Evolutionary conservation across 2,113 vertebrate genomes (phyloP), one percentile per base, ranked within the genome.

Genomic region (Oenanthe melanoleuca): DNA sequence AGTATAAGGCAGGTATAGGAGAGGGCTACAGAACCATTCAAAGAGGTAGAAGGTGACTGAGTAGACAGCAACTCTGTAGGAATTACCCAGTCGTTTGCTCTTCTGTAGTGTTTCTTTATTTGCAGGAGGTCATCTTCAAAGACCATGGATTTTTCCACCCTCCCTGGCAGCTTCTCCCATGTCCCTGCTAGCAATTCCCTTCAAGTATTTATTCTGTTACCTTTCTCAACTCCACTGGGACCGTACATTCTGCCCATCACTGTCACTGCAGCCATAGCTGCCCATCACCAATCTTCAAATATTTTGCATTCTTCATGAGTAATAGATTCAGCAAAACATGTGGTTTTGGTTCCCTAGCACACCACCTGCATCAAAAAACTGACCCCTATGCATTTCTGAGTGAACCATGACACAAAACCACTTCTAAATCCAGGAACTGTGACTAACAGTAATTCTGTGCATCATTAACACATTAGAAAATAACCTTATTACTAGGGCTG

Each of bases 341-440:
- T 25, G 5, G 34, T 50, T 78, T 63, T 63, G 10, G 23, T 87
- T 24, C 19, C 22, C 61, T 55, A 72, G n/a, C 33, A 79, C 0
- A 3, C 31, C 28, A 82, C 8, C 28, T 72, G n/a, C 50, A 19
- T 65, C 49, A 93, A 65, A 91, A 85, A 82, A 14, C 3, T 21
- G 34, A 93, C 70, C 31, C 23, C 6, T 49, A 33, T 0, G 3
- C 16, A 69, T 11, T 61, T 47, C n/a, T 77, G 37, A 53, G 77
- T 72, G 15, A 88, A 15, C 49, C 19, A 13, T 40, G 61, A 89
- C 77, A 93, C 19, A 91, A 57, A 91, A 5, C 1, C 44, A 63
- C 28, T 80, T 88, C 65, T 86, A 87, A 75, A 95, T 74, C 10
- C 55, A 89, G 45, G 20, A 87, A 82, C 38, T 50, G 52, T 94